Base-by-base conservation (phyloP, 2,797 vertebrate genomes). In the Anguilla anguilla region DNA sequence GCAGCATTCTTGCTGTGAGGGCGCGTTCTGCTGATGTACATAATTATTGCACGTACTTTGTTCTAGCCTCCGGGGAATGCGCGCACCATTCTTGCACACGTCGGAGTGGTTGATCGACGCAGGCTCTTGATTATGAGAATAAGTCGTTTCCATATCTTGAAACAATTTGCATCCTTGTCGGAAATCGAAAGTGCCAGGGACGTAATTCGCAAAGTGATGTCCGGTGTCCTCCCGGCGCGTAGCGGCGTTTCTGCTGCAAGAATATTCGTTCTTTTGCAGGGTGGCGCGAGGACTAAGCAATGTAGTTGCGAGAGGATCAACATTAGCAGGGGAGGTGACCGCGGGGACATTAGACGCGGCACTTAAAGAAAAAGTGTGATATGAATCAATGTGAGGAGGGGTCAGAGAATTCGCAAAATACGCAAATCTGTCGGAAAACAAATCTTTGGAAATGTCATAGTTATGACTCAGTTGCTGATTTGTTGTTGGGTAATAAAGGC, bases 341-440 rank as follows among this genome's bases (percentile, higher is more conserved):
- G 77, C 43, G 31, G 85, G 77, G 17, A 19, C n/a, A 46, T 72
- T 64, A n/a, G 59, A 61, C 2, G 25, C 53, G 6, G 59, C 43
- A 28, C 74, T 77, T 31, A 31, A 51, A n/a, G 85, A 81, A 11
- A 83, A 35, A 10, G 43, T 35, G 46, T 39, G 49, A 69, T 35
- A 83, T 55, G 77, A 49, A 46, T 85, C 90, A 11, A 69, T 39
- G 15, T 67, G 79, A 61, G 55, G 25, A n/a, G 57, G 59, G 51
- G 49, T 15, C 17, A 77, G 85, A 28, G 35, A 43, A 85, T 84
- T 81, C n/a, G 84, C 17, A 46, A 57, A 53, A 77, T 49, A 39
- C 28, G 85, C 49, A 22, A 84, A 57, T 10, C n/a, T 11, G 31
- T 83, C 86, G 39, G 57, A 82, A 31, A 59, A 83, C 9, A 85